These are phyloP conservation scores for Theretra japonica DNA, from an alignment of 2,888 invertebrate species.

Conservation along the genomic window DNA sequence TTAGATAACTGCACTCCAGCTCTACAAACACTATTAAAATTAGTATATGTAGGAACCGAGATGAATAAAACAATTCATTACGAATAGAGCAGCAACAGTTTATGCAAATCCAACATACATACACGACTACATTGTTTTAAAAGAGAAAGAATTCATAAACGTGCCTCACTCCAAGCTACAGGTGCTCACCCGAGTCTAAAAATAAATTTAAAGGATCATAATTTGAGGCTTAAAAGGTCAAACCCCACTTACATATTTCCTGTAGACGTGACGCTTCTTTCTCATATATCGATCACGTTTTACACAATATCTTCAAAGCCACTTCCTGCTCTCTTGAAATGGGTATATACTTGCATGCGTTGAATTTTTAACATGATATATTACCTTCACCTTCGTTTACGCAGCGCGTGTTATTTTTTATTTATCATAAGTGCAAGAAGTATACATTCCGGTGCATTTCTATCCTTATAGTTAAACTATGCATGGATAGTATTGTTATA, in stretches of 20 bases:
- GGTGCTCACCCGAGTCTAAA: slow-evolving; percentile 2
- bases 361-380: slow-evolving; percentile 17
- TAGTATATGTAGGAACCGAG: too few relatives aligned
- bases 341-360: slow-evolving; percentile 27
- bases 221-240: slow-evolving; percentile 50
- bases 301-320: slow-evolving; percentile 49
- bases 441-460: not conserved
- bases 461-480: not conserved
- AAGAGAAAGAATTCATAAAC: too few relatives aligned
- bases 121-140: too few relatives aligned
- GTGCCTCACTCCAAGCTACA: not conserved
- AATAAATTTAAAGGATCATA: slow-evolving; percentile 35
- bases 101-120: too few relatives aligned
- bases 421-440: not conserved
- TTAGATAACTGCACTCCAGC: too few relatives aligned
- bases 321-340: slow-evolving; percentile 32
- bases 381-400: slow-evolving; percentile 6
- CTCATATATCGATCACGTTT: slow-evolving; percentile 59
- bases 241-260: slow-evolving; percentile 56
- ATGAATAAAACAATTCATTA: too few relatives aligned
- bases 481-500: too few relatives aligned
- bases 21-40: too few relatives aligned
- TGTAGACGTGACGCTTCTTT: slow-evolving; percentile 50
- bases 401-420: slow-evolving; percentile 3
- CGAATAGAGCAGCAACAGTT: too few relatives aligned